These are phyloP conservation scores for Siniperca scherzeri DNA, from an alignment of 2,797 vertebrate genomes.

Conservation along the genomic window DNA sequence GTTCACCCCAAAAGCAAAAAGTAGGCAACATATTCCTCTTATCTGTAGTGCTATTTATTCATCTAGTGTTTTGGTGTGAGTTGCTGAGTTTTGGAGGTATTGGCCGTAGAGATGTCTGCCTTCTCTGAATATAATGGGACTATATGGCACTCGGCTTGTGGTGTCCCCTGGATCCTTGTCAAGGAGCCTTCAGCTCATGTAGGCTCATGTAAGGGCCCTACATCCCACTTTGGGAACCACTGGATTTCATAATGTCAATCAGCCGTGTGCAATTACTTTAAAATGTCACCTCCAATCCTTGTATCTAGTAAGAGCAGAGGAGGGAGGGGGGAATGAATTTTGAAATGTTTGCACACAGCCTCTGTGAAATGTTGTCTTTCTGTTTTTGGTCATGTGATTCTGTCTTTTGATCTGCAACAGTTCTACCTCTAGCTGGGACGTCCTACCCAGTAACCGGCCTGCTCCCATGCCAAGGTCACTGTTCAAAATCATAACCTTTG, in stretches of 20 bases:
- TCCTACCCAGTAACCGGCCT: slow-evolving; percentile 84
- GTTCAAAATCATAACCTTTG: slow-evolving; percentile 61
- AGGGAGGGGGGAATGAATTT: slow-evolving; percentile 18
- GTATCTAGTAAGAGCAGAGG: slow-evolving; percentile 3
- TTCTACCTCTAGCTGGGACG: slow-evolving; percentile 88
- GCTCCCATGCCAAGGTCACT: slow-evolving; percentile 84
- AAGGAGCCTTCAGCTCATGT: background rate
- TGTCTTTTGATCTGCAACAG: slow-evolving; percentile 82
- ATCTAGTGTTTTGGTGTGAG: too few species aligned
- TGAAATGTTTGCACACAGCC: slow-evolving; percentile 25
- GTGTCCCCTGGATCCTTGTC: background rate
- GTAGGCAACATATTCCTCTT: too few species aligned
- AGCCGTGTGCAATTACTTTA: slow-evolving; percentile 27
- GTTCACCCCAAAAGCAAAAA: too few species aligned
- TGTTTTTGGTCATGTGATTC: slow-evolving; percentile 68
- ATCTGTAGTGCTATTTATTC: too few species aligned
- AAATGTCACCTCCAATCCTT: slow-evolving; percentile 25
- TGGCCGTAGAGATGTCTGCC: too few species aligned
- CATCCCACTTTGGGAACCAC: slow-evolving; percentile 44
- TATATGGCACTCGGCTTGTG: too few species aligned
- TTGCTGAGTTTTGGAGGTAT: too few species aligned
- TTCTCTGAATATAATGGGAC: too few species aligned
- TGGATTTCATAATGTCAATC: slow-evolving; percentile 39
- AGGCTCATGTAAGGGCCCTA: background rate
- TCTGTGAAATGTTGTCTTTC: slow-evolving; percentile 42